Base-by-base conservation (phyloP, 2,113 vertebrate species). In the Sturnus vulgaris region DNA sequence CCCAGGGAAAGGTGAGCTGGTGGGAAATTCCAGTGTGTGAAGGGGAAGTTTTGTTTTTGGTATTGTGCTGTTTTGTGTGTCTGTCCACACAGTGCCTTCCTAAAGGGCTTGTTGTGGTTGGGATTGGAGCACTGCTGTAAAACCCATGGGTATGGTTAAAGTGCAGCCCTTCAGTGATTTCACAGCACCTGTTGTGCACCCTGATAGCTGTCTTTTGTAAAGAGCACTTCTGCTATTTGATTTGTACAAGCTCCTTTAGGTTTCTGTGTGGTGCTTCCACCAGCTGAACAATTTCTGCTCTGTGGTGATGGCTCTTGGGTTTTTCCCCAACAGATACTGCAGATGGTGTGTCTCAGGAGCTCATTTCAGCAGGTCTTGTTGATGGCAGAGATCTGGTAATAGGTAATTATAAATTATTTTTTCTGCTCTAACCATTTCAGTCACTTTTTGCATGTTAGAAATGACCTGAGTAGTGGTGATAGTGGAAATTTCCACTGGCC, bases 381-480 rank as follows among this genome's bases (percentile, higher is more conserved):
- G 99, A 99, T 57, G 99, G 99, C 96, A 98, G 98, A 97, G 99
- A 99, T 95, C 97, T 99, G 97, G 99, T 99, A 95, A 99, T 99
- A 98, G 99, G 99, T 99, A 97, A 98, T 93, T 88, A 12, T 3
- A 1, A 40, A 10, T 12, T 44, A 2, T 35, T 61, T 85, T 69
- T 59, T 47, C 25, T 61, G 5, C 33, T 76, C 11, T 66, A 82
- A 75, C 33, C 4, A 9, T 81, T 86, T 83, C 12, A 49, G 47
- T 71, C 1, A 11, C 21, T 66, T 85, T 88, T 66, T n/a, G 10
- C 22, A 7, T 77, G 19, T 86, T 85, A 47, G 73, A 77, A 75
- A 50, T 44, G 2, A 55, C 12, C 39, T 27, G 10, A 40, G 78
- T 23, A 53, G 12, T 68, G 56, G 25, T 68, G 35, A 68, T 60